A percentile compares a stretch with the other conserved stretches of the same genome.
Conservation (phyloP, 2,113 vertebrate genomes). For the Ictidomys tridecemlineatus region DNA sequence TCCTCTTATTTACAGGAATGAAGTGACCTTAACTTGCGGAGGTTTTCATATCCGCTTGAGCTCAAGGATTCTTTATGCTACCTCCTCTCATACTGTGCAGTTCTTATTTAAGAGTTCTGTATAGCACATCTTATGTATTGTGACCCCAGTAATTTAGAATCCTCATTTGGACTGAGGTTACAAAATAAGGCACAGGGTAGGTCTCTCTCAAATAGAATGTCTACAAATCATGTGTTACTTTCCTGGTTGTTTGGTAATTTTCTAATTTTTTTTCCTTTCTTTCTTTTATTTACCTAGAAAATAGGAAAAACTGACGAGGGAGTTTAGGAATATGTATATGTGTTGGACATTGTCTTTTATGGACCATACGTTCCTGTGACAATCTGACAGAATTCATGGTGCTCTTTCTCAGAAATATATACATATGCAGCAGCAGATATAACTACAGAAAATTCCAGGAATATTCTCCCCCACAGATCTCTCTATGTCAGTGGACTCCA, state of each 20-base stretch:
- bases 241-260: constrained; percentile 54
- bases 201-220: constrained; percentile 24
- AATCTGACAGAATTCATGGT: neutral
- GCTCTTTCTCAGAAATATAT: neutral
- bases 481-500: neutral
- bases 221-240: constrained; percentile 34
- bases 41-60: constrained; percentile 43
- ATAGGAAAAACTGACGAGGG: neutral
- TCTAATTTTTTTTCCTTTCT: neutral
- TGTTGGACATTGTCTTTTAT: neutral
- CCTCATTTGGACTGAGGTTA: neutral
- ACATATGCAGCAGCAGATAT: neutral
- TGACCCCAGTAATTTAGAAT: constrained; percentile 42
- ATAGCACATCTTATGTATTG: neutral
- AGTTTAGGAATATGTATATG: neutral
- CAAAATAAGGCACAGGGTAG: constrained; percentile 5
- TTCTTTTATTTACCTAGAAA: constrained; percentile 38
- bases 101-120: constrained; percentile 46
- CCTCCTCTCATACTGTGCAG: neutral
- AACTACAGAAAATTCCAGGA: neutral
- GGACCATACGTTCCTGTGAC: neutral
- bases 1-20: constrained; percentile 56
- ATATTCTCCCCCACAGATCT: neutral
- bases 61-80: neutral
- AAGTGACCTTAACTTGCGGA: constrained; percentile 68